phyloP scores from a whole-genome alignment of 2,113 vertebrate genomes.

The Oxygymnocypris stewartii region DNA sequence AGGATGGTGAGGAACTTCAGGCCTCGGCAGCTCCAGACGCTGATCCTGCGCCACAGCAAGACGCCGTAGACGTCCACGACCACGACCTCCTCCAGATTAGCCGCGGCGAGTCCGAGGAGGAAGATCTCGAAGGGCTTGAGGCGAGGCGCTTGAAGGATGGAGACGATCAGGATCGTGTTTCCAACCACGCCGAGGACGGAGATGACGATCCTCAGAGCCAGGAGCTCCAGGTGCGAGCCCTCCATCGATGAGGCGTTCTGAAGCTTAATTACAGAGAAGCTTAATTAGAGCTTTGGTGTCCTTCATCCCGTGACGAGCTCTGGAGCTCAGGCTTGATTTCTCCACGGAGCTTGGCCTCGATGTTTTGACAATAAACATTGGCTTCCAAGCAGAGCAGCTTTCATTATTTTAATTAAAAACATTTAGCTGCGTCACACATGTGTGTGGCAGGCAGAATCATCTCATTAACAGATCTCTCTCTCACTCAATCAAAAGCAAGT shows the following conservation, averaged over 20 bases:
- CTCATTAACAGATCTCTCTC: no score
- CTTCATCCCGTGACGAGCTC: constrained; percentile 48
- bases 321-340: constrained; percentile 34
- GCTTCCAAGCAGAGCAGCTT: not conserved
- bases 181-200: constrained; percentile 67
- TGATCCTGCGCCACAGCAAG: not conserved
- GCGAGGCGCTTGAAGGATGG: constrained; percentile 52
- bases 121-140: constrained; percentile 74
- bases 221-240: constrained; percentile 22
- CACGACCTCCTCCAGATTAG: constrained; percentile 72
- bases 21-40: constrained; percentile 50
- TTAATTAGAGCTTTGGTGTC: constrained; percentile 66
- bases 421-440: not conserved
- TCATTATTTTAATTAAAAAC: constrained; percentile 17
- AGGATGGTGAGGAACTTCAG: constrained; percentile 66
- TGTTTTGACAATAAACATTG: not conserved
- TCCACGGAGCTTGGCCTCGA: constrained; percentile 12
- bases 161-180: constrained; percentile 66
- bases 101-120: constrained; percentile 65
- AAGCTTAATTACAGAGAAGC: constrained; percentile 59
- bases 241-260: constrained; percentile 48
- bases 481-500: no score
- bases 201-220: constrained; percentile 59
- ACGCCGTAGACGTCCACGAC: constrained; percentile 68
- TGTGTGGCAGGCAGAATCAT: not conserved